These are phyloP conservation scores for Hippoglossus hippoglossus DNA, from an alignment of 2,797 vertebrate genomes.

Conservation along the genomic window DNA sequence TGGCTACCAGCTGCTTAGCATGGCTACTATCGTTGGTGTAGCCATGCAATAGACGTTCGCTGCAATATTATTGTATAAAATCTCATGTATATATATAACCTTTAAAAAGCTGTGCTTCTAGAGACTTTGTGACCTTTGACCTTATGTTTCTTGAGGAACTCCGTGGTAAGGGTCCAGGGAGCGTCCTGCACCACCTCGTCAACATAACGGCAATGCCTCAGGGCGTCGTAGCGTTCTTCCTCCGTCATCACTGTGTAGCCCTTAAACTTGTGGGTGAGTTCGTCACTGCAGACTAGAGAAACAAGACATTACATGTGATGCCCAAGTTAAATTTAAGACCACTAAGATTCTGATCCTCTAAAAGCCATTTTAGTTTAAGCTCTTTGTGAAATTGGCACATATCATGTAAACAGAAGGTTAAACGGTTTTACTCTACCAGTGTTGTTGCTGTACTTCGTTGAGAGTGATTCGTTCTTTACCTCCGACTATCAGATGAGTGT, in stretches of 20 bases:
- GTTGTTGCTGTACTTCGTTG: not conserved
- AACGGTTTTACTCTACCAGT: not conserved
- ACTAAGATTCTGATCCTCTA: not conserved
- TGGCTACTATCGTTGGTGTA: too few relatives aligned
- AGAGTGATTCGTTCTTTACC: constrained; percentile 81
- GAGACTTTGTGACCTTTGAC: constrained; percentile 84
- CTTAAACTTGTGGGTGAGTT: constrained; percentile 96
- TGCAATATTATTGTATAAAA: too few relatives aligned
- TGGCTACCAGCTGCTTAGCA: too few relatives aligned
- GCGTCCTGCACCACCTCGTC: constrained; percentile 97
- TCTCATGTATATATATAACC: not conserved
- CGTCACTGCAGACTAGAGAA: constrained; percentile 94
- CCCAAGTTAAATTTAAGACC: not conserved
- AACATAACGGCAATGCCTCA: constrained; percentile 97
- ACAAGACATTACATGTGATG: constrained; percentile 7
- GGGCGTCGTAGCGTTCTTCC: constrained; percentile 93
- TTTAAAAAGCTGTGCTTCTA: constrained; percentile 1
- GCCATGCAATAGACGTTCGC: too few relatives aligned
- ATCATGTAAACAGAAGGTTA: not conserved
- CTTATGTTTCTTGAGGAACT: constrained; percentile 96
- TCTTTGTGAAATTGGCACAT: not conserved
- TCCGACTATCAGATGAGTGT: constrained; percentile 96
- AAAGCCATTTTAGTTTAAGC: not conserved
- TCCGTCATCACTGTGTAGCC: constrained; percentile 99
- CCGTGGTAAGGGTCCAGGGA: constrained; percentile 93